phyloP scores from a whole-genome alignment of 2,113 vertebrate species.

The human region GRCh38 chr3:17577501-17578000 shows the following conservation, averaged over 20 bases:
- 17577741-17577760: constrained; percentile 81
- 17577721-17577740: constrained; percentile 62
- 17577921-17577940: constrained; percentile 99
- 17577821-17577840: constrained; percentile 90
- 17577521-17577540: constrained; percentile 38
- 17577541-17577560: constrained; percentile 35
- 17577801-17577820: constrained; percentile 90
- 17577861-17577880: constrained; percentile 96
- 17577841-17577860: constrained; percentile 91
- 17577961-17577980: constrained; percentile 99
- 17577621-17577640: background rate
- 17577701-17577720: constrained; percentile 47
- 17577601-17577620: background rate
- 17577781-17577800: constrained; percentile 84
- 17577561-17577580: background rate
- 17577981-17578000: constrained; percentile 99
- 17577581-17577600: constrained; percentile 6
- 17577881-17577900: constrained; percentile 99
- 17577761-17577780: constrained; percentile 81
- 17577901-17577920: constrained; percentile 98
- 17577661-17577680: background rate
- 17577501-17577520: background rate
- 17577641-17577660: background rate
- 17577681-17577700: background rate
- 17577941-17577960: constrained; percentile 99